Evolutionary conservation across 1,140 invertebrate genomes (phyloP), one percentile per base, ranked within the genome.

Genomic region (Drosophila sp.): DNA sequence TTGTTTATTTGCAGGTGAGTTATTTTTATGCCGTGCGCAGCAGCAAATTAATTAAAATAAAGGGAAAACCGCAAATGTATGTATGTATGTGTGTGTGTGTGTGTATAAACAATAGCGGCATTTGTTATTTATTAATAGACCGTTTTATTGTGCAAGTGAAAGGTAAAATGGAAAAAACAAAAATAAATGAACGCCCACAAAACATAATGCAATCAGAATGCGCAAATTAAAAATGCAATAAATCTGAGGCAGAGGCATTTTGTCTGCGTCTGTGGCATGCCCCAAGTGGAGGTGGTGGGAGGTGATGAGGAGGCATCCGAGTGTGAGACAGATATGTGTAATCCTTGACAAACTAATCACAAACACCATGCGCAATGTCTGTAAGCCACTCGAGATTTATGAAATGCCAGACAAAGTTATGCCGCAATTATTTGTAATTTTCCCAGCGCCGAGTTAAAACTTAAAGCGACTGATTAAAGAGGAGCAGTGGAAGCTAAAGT

Each of bases 1-100:
- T 50, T 50, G 17, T 65, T 61, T 78, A 76, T 70, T 81, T 81
- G 17, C 62, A 76, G 73, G 73, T 76, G 66, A 76, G 73, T 76
- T 60, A 50, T 35, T 56, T 32, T 35, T n/a, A 27, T 25, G 6
- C 23, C 7, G 25, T 27, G 17, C 17, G 17, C 38, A 32, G 54
- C 38, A 63, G 60, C 2, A 29, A 38, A 50, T 40, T 66, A 47
- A 68, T 69, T 56, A 63, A 76, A 68, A 76, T 76, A 76, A 63
- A 35, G 68, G 57, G 40, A 76, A 69, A 32, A 40, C 32, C 40
- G 40, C 27, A 44, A 47, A 23, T 3, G 7, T 23, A 3, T 1
- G 17, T 23, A n/a, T 30, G 29, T 55, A 8, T 55, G 29, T 55
- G 25, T 55, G 3, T 27, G 33, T 61, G 61, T 68, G 57, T 61